Conservation (phyloP, 1,140 invertebrate genomes). For the Campoletis sonorensis region DNA sequence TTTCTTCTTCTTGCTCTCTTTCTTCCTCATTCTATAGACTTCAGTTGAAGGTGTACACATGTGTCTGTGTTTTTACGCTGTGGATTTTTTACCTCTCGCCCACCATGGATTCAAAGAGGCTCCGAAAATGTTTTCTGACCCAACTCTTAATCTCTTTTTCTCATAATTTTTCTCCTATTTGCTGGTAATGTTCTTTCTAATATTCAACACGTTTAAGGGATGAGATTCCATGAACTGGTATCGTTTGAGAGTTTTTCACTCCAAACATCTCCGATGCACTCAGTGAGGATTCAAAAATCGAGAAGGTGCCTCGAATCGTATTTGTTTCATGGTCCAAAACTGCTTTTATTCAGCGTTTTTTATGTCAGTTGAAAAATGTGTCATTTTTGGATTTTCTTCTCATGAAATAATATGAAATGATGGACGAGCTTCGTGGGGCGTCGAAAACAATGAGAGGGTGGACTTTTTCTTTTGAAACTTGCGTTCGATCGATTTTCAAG, state of each 20-base stretch:
- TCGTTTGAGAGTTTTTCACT: too few relatives aligned
- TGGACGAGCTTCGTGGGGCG: not conserved
- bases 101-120: conserved; percentile 38
- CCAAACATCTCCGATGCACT: too few relatives aligned
- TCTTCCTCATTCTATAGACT: not conserved
- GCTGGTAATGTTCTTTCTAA: not conserved
- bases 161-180: not conserved
- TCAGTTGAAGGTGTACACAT: not conserved
- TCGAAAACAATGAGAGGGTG: not conserved
- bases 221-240: too few relatives aligned
- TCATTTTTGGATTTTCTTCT: not conserved
- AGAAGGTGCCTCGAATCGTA: too few relatives aligned
- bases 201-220: too few relatives aligned
- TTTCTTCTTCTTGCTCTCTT: too few relatives aligned
- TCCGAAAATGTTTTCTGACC: conserved; percentile 62
- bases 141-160: conserved; percentile 51
- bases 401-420: not conserved
- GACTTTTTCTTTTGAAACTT: not conserved
- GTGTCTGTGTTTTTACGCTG: conserved; percentile 1
- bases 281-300: too few relatives aligned
- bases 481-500: not conserved
- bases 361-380: not conserved
- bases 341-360: not conserved
- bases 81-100: conserved; percentile 19
- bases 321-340: too few relatives aligned